Evolutionary conservation across 1,140 invertebrate species (phyloP), one percentile per base, ranked within the genome.

Genomic region (Hydropsyche tenuis): DNA sequence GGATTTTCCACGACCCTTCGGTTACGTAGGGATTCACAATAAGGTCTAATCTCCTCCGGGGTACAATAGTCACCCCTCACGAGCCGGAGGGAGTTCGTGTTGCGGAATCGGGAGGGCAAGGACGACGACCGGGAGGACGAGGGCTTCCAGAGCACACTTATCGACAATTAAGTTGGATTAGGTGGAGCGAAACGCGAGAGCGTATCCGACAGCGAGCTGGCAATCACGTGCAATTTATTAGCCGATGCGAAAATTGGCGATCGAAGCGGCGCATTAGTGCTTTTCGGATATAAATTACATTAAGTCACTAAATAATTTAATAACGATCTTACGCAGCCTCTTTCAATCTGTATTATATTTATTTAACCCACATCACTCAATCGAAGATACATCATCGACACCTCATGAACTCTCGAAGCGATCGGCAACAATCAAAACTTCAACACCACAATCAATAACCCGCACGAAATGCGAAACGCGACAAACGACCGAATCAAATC

Each of bases 141-240:
- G n/a, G n/a, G n/a, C n/a, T n/a, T n/a, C 42, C 70, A 11, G 51
- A 6, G 14, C 22, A 56, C 56, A 72, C 56, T 75, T 72, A 75
- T 75, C 68, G 48, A 30, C 73, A 75, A 71, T 75, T 75, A 75
- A 25, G 60, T 27, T 5, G 69, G 73, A 75, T 66, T 60, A 75
- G 73, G 45, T 48, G 73, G 4, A 20, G 62, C 7, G 7, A 43
- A 16, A 23, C 18, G 30, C 3, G 30, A 37, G 1, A 12, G 11
- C 23, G 20, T 60, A 60, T 37, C 30, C 30, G 56, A 60, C 56
- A 22, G 30, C 43, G 46, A 73, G 72, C 23, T 73, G 63, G 18
- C 45, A 43, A 30, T 18, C 46, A 14, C 18, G 56, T 16, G 20
- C 20, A 23, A 62, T 62, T 62, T 12, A 62, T 62, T 27, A 62